Base-by-base conservation (phyloP, 1,140 invertebrate genomes). In the Laupala kohalensis region DNA sequence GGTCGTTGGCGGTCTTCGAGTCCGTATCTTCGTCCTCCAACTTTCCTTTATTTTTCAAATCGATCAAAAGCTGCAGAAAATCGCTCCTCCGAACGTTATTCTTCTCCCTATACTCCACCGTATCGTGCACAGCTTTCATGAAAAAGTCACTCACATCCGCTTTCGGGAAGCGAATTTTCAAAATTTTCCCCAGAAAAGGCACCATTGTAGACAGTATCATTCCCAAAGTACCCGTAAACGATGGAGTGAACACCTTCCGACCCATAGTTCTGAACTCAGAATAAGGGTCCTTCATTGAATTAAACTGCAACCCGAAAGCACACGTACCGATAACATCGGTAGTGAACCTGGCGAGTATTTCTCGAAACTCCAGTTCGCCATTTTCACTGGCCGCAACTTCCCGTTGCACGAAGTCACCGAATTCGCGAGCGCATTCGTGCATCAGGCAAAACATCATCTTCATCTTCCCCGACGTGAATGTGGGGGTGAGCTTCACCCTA, bases 391-490 rank as follows among this genome's bases (percentile, higher is more conserved):
- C 66, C 2, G 13, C n/a, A 25, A 27, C 2, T 4, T 23, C 67
- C n/a, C n/a, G n/a, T 26, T 37, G 9, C 27, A 71, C 24, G 37
- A 19, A 67, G 4, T 28, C n/a, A 4, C 23, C 23, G 25, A 64
- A 30, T 70, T 64, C 67, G 2, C 25, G 30, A 5, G 27, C 69
- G 27, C 69, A 67, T 25, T 71, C 69, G 23, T 26, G 19, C 53
- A 74, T 67, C n/a, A 70, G 25, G 2, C 69, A 70, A 71, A 81
- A 82, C 82, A 86, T 84, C 23, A 79, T 78, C 76, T 84, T 87
- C 73, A 88, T 80, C 76, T 86, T 87, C 0, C 81, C 83, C 73
- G 82, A 76, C 29, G 85, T 85, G 73, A 88, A 88, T 6, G 86
- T 81, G 26, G 85, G 84, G 5, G 83, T 82, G 1, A 88, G 76